Evolutionary conservation across 2,888 invertebrate genomes (phyloP).

Genomic region (Tuta absoluta): DNA sequence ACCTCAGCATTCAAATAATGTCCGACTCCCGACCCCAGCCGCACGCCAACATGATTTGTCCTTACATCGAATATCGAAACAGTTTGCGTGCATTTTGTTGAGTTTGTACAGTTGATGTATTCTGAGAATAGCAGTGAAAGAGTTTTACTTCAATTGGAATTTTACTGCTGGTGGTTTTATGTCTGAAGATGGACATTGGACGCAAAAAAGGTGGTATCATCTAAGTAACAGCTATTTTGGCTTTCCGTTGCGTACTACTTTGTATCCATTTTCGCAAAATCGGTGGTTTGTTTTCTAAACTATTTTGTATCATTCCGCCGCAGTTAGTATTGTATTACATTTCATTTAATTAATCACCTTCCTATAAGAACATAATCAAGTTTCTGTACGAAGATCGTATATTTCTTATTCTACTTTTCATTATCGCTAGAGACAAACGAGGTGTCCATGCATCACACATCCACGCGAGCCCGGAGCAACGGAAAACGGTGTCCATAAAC

Average conservation of each 20-base stretch:
- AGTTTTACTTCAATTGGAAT: neutral
- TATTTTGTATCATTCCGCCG: neutral
- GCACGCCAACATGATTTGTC: slow-evolving; percentile 12
- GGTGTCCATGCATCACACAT: slow-evolving; percentile 15
- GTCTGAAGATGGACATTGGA: too few relatives aligned
- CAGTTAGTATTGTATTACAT: neutral
- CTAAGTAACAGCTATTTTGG: neutral
- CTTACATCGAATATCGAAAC: neutral
- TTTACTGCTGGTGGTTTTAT: too few relatives aligned
- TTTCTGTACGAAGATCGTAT: neutral
- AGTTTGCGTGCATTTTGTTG: neutral
- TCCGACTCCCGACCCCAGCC: slow-evolving; percentile 1
- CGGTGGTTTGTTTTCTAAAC: neutral
- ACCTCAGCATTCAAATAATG: slow-evolving; percentile 4
- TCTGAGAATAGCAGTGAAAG: neutral
- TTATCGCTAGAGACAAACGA: slow-evolving; percentile 12
- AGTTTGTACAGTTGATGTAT: neutral
- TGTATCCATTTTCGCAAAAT: too few relatives aligned
- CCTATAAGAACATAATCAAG: neutral
- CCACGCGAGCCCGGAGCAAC: slow-evolving; percentile 8
- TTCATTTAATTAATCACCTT: neutral
- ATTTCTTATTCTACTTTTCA: neutral
- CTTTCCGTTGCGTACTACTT: too few relatives aligned
- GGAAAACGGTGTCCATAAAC: slow-evolving; percentile 12
- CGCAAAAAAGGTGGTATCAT: neutral